phyloP scores from a whole-genome alignment of 2,113 vertebrate species.

The Dermatemys mawii region DNA sequence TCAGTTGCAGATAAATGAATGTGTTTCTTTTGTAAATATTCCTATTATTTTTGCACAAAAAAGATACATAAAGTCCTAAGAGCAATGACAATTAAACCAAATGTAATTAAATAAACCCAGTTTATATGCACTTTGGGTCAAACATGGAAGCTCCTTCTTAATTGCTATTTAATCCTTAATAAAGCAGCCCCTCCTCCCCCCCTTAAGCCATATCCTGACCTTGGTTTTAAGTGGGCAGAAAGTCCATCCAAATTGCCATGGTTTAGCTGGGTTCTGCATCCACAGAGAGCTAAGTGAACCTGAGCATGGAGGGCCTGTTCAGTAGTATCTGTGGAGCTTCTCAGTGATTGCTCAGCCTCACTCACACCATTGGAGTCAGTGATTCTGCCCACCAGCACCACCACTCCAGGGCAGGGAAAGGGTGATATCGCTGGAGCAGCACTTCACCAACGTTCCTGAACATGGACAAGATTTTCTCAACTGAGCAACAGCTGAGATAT shows the following conservation, averaged over 20 bases:
- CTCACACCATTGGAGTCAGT: neutral
- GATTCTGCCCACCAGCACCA: too few species aligned
- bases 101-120: neutral
- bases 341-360: neutral
- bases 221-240: neutral
- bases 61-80: neutral
- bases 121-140: neutral
- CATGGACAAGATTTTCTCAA: neutral
- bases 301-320: neutral
- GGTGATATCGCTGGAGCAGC: neutral
- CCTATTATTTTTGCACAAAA: conserved; percentile 22
- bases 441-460: neutral
- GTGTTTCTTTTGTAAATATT: conserved; percentile 25
- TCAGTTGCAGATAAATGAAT: neutral
- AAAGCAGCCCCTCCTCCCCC: neutral
- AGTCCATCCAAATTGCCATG: neutral
- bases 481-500: neutral
- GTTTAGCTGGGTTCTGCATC: neutral
- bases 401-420: neutral
- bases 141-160: neutral
- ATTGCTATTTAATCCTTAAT: neutral
- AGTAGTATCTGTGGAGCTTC: neutral
- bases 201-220: neutral
- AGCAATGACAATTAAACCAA: neutral
- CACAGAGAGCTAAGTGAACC: neutral